phyloP scores from a whole-genome alignment of 2,888 invertebrate genomes.

The Calliphora vomitoria region DNA sequence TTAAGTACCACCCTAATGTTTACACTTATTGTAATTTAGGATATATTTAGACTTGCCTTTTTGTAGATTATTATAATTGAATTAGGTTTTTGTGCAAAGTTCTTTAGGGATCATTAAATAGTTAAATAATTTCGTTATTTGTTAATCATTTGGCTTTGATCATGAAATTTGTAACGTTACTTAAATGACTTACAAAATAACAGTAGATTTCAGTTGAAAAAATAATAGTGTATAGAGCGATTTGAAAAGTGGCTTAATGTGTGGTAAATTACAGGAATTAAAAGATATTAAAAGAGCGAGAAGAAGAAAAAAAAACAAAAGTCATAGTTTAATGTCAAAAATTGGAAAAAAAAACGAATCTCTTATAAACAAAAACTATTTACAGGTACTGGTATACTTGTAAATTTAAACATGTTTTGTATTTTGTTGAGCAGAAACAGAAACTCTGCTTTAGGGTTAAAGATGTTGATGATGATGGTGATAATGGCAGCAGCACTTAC shows the following conservation, averaged over 20 bases:
- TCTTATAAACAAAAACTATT: not conserved
- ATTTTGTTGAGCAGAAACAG: too few relatives aligned
- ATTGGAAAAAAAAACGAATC: constrained; percentile 17
- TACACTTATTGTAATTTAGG: not conserved
- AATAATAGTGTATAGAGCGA: constrained; percentile 4
- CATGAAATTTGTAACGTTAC: constrained; percentile 60
- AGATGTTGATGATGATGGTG: constrained; percentile 37
- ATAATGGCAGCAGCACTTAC: constrained; percentile 20
- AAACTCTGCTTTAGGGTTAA: constrained; percentile 48
- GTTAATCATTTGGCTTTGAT: constrained; percentile 73
- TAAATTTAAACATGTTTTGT: constrained; percentile 14
- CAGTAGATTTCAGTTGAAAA: constrained; percentile 41
- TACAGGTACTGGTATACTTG: not conserved
- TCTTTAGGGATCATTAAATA: constrained; percentile 49
- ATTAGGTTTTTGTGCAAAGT: not conserved
- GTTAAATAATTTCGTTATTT: constrained; percentile 42
- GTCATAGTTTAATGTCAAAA: constrained; percentile 62
- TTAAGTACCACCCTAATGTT: constrained; percentile 21
- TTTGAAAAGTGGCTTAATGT: constrained; percentile 64
- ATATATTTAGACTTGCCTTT: constrained; percentile 36
- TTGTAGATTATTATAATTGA: constrained; percentile 21
- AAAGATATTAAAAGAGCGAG: constrained; percentile 17
- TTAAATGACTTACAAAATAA: constrained; percentile 10
- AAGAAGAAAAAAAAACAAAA: constrained; percentile 10
- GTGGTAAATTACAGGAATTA: constrained; percentile 66